Base-by-base conservation (phyloP, 2,888 invertebrate species). In the Biston betularia region DNA sequence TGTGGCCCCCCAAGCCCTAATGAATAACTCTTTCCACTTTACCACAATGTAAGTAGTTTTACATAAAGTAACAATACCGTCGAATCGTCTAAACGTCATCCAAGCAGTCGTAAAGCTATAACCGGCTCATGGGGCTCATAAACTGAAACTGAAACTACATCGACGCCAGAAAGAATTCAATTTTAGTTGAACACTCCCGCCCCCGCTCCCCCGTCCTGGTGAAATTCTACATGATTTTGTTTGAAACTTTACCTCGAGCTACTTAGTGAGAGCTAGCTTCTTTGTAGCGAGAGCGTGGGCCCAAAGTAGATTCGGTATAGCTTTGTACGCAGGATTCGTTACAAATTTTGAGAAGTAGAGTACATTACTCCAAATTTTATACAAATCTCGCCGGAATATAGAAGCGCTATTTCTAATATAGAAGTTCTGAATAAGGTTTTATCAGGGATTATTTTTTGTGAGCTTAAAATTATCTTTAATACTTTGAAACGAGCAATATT, bases 91-190 rank as follows among this genome's bases (percentile, higher is more conserved):
- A 58, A 59, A 46, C 67, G 60, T 61, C 68, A 61, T 64, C 58
- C 38, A 54, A 68, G 58, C 64, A 42, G 63, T 70, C 71, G 68
- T 73, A 76, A 75, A 74, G 67, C 71, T 67, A 72, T 74, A 76
- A 74, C 70, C 68, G 65, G 69, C 70, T 72, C 73, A 68, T 70
- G 72, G 69, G 70, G 71, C 61, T 66, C 73, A 69, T 76, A 76
- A 76, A 74, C 73, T 74, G 71, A n/a, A n/a, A n/a, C n/a, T n/a
- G n/a, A n/a, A n/a, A n/a, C 71, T 69, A 71, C 75, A 75, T 76
- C 70, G 71, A 66, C 68, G 74, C 48, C 66, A 69, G 70, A 72
- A 76, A 72, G 72, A 75, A 73, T 76, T 76, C 75, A 76, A 76
- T 76, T 76, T 76, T 76, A 73, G 69, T 72, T 69, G 61, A 71